These are phyloP conservation scores for Labia minor DNA, from an alignment of 2,888 invertebrate species.

Conservation along the genomic window DNA sequence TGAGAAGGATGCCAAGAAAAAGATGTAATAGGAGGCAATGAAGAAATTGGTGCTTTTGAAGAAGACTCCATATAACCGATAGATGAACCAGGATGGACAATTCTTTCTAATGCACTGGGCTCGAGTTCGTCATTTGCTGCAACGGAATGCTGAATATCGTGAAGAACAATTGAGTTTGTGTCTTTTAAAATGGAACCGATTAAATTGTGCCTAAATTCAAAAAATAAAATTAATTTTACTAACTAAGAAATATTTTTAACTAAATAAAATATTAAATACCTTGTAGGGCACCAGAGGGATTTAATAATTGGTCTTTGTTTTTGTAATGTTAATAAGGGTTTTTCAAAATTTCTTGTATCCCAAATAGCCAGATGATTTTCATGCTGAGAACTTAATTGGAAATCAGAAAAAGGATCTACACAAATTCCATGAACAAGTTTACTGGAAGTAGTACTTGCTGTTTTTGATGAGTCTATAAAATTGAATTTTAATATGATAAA, in stretches of 20 bases:
- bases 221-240: too few species aligned
- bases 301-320: slow-evolving; percentile 59
- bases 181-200: slow-evolving; percentile 74
- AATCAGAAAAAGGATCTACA: slow-evolving; percentile 64
- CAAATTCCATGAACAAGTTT: slow-evolving; percentile 76
- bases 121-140: slow-evolving; percentile 58
- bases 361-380: slow-evolving; percentile 75
- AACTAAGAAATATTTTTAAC: too few species aligned
- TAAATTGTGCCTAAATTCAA: slow-evolving; percentile 49
- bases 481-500: slow-evolving; percentile 18
- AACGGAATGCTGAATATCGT: slow-evolving; percentile 68
- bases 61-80: slow-evolving; percentile 15
- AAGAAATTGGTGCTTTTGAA: background rate
- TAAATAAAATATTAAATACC: slow-evolving; percentile 44
- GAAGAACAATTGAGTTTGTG: slow-evolving; percentile 61
- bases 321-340: slow-evolving; percentile 63
- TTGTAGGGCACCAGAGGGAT: slow-evolving; percentile 82
- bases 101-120: slow-evolving; percentile 62
- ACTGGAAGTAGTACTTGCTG: slow-evolving; percentile 54
- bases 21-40: slow-evolving; percentile 45
- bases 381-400: slow-evolving; percentile 71
- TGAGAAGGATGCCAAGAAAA: slow-evolving; percentile 82
- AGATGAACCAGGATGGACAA: slow-evolving; percentile 38
- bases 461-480: slow-evolving; percentile 56
- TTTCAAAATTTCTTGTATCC: slow-evolving; percentile 79